Conservation (phyloP, 2,797 vertebrate genomes). For the Amblyopsis hoosieri region DNA sequence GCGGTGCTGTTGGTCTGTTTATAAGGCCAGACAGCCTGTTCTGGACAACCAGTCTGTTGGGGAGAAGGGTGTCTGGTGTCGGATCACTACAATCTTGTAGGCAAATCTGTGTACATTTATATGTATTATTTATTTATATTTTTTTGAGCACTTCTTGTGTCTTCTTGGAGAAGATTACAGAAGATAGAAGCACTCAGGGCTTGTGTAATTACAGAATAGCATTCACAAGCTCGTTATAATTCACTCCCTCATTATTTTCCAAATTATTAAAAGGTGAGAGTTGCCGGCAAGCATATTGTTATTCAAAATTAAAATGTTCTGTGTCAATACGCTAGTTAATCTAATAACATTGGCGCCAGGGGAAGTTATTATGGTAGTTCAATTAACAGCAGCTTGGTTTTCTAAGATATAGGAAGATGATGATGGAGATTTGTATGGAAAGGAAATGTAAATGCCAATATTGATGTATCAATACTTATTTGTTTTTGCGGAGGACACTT, state of each 20-base stretch:
- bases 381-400: conserved; percentile 4
- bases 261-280: conserved; percentile 66
- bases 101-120: no score
- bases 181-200: conserved; percentile 28
- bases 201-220: conserved; percentile 56
- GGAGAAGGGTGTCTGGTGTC: no score
- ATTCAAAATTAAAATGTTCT: conserved; percentile 54
- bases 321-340: conserved; percentile 37
- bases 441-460: background rate
- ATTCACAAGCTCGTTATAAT: conserved; percentile 45
- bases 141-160: conserved; percentile 2
- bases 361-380: conserved; percentile 19
- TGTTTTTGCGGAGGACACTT: background rate
- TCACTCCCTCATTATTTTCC: conserved; percentile 51
- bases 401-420: conserved; percentile 2
- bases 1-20: no score
- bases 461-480: background rate
- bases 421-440: conserved; percentile 1
- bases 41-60: no score
- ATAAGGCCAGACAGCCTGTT: no score
- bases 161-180: conserved; percentile 27
- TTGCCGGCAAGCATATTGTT: conserved; percentile 44
- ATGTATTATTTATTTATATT: no score
- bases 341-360: conserved; percentile 21
- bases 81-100: no score